Evolutionary conservation across 2,797 vertebrate species (phyloP), one percentile per base, ranked within the genome.

Genomic region (Chromobotia macracanthus): DNA sequence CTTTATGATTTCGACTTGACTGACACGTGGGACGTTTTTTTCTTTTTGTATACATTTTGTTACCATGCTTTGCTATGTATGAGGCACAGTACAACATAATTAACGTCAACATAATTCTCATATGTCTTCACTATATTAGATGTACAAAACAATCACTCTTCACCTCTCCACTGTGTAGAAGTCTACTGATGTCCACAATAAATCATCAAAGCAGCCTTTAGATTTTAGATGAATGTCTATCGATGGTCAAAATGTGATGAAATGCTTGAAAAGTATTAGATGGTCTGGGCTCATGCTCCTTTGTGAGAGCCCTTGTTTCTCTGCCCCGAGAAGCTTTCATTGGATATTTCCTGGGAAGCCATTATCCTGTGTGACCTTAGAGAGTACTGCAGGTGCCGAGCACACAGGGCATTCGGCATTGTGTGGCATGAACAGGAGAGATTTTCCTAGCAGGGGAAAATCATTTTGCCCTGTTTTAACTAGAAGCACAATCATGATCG

Each of bases 151-250:
- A 73, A 79, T 81, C 21, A 25, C 10, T 75, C n/a, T 73, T 28
- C 12, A 53, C 11, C 82, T 83, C 60, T 58, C 79, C 56, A 25
- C 8, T 21, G 21, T 56, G 55, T n/a, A 23, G 55, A 56, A 1
- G 19, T 56, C 2, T 23, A 3, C 19, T 23, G 11, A 56, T 23
- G 11, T 23, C 55, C 10, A 56, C 10, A 56, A 11, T 13, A 12
- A 55, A 8, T 53, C 13, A 75, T 0, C 21, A 12, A 66, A 13
- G 23, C 19, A 75, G 0, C 28, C 31, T 18, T 63, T n/a, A 55
- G 71, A 83, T 82, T 88, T 78, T 86, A 85, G 84, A 82, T 86
- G 87, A 87, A 85, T 86, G 86, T 88, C 82, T 86, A 85, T 85
- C 18, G 63, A 84, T 58, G 84, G 86, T 82, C 82, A 87, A 86